Percentiles rank a stretch among this genome's conserved stretches.
These are phyloP conservation scores for Sphaerophoria taeniata DNA, from an alignment of 2,888 invertebrate genomes.

Conservation along the genomic window DNA sequence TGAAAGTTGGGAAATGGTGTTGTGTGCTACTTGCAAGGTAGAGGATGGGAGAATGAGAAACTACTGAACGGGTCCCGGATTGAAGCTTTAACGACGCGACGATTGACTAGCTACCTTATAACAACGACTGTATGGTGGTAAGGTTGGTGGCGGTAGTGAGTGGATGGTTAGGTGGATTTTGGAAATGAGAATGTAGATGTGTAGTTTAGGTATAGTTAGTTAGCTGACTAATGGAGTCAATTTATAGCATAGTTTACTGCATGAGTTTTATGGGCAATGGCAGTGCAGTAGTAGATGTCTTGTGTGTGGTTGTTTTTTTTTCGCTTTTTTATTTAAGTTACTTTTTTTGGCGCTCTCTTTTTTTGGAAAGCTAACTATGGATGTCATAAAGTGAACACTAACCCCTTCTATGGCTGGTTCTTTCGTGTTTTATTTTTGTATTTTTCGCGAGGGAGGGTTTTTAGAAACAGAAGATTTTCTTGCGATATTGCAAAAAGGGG, in stretches of 20 bases:
- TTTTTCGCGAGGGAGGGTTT: conserved; percentile 18
- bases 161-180: conserved; percentile 23
- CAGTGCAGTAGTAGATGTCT: conserved; percentile 61
- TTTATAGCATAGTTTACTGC: conserved; percentile 73
- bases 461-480: conserved; percentile 39
- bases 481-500: conserved; percentile 46
- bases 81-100: not conserved
- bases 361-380: conserved; percentile 30
- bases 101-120: not conserved
- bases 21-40: conserved; percentile 1
- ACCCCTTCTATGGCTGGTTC: conserved; percentile 47
- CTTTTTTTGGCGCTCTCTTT: not conserved
- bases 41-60: not conserved
- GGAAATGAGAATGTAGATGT: conserved; percentile 44
- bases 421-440: conserved; percentile 33
- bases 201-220: conserved; percentile 65
- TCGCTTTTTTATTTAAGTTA: conserved; percentile 7
- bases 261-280: conserved; percentile 69
- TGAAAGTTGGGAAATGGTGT: conserved; percentile 1
- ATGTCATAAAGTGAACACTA: conserved; percentile 72
- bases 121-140: no score
- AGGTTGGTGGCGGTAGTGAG: conserved; percentile 10
- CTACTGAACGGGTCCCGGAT: not conserved
- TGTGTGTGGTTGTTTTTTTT: conserved; percentile 38
- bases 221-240: conserved; percentile 63